Evolutionary conservation across 2,888 invertebrate genomes (phyloP).

Genomic region (Eupithecia abbreviata): DNA sequence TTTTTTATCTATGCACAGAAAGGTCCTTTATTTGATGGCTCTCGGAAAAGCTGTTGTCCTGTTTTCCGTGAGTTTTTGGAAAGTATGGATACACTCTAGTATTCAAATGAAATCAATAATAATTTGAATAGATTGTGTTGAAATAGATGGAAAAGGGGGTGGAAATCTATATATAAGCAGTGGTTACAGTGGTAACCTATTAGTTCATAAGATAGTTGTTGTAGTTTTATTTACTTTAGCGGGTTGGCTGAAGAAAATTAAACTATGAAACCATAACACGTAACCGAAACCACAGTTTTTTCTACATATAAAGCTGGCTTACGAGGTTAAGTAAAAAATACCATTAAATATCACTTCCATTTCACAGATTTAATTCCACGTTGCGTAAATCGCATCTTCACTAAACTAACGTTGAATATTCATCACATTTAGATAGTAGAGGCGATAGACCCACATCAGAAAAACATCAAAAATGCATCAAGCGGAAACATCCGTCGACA

Average conservation of each 20-base stretch:
- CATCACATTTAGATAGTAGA: constrained; percentile 82
- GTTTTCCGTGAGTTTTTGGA: constrained; percentile 53
- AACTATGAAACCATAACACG: too few relatives aligned
- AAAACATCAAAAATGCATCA: constrained; percentile 85
- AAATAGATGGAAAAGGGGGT: not conserved
- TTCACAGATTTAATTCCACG: constrained; percentile 28
- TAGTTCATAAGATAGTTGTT: not conserved
- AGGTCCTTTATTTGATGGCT: constrained; percentile 82
- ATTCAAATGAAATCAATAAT: not conserved
- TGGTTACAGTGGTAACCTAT: not conserved
- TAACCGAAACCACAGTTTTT: too few relatives aligned
- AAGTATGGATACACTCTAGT: constrained; percentile 49
- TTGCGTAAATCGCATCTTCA: constrained; percentile 62
- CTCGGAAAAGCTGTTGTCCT: constrained; percentile 56
- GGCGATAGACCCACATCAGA: constrained; percentile 84
- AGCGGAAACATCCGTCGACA: constrained; percentile 81
- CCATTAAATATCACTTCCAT: constrained; percentile 3
- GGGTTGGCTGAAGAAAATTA: not conserved
- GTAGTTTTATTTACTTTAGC: not conserved
- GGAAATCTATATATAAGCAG: not conserved
- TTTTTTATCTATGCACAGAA: constrained; percentile 82
- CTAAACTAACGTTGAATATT: constrained; percentile 79
- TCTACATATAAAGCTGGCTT: not conserved
- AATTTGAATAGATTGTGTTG: not conserved
- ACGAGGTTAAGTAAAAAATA: not conserved